Conservation (phyloP, 2,888 invertebrate species). For the Drosophila nigritarsus region DNA sequence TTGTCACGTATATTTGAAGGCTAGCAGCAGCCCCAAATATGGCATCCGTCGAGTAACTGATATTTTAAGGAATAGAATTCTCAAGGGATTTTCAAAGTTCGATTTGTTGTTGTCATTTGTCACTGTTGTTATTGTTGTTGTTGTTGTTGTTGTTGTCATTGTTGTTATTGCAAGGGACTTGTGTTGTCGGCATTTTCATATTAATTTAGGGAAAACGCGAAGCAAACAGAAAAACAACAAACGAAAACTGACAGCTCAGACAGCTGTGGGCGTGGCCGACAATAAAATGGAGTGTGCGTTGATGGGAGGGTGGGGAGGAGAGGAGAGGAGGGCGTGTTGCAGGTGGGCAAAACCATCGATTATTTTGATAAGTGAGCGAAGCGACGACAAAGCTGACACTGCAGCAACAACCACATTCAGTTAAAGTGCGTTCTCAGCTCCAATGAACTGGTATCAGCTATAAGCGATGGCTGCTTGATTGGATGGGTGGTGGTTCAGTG, state of each 20-base stretch:
- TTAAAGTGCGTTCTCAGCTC: conserved; percentile 33
- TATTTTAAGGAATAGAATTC: conserved; percentile 7
- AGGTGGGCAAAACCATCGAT: conserved; percentile 57
- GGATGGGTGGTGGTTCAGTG: not conserved
- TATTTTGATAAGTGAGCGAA: conserved; percentile 62
- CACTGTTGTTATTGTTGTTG: not conserved
- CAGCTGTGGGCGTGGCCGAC: conserved; percentile 24
- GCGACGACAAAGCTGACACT: conserved; percentile 46
- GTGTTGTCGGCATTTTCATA: conserved; percentile 51
- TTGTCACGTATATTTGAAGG: conserved; percentile 4
- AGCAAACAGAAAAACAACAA: conserved; percentile 66
- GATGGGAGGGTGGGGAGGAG: not conserved
- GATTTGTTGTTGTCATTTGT: not conserved
- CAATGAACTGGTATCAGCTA: conserved; percentile 6
- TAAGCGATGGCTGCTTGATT: conserved; percentile 23
- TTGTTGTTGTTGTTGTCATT: not conserved
- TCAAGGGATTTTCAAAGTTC: conserved; percentile 26
- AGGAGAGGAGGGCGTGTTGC: conserved; percentile 26
- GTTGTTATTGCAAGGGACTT: conserved; percentile 9
- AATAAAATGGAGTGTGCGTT: not conserved
- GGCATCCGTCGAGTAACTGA: not conserved
- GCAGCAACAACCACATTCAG: conserved; percentile 34
- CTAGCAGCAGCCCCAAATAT: not conserved
- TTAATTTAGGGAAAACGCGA: conserved; percentile 63
- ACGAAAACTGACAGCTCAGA: conserved; percentile 74